Evolutionary conservation across 2,888 invertebrate species (phyloP), one percentile per base, ranked within the genome.

Genomic region (Phengaris arion): DNA sequence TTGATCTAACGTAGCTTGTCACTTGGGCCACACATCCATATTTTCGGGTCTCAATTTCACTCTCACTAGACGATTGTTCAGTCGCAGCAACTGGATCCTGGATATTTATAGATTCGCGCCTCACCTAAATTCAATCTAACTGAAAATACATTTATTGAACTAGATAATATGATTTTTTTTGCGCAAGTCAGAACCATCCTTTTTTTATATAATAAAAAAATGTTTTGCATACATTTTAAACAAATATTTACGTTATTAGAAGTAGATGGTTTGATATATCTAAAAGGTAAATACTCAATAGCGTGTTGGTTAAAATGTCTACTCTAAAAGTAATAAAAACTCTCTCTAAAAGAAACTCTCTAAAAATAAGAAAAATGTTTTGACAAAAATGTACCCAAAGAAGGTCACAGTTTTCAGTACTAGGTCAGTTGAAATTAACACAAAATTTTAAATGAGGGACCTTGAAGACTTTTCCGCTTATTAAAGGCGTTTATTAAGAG

Each of bases 21-120:
- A n/a, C 52, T 22, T 9, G 51, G 12, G 9, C 54, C 52, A 2
- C 2, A 35, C 10, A 13, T 22, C 22, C 2, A 74, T 45, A 35
- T 68, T 51, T 74, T 74, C 52, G 52, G 35, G 68, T 54, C 51
- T 74, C 74, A 48, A 68, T 74, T 74, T 74, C 64, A 52, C 52
- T 51, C 52, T 45, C 52, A 9, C 68, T 74, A 68, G 68, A 68
- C 68, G 64, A 54, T 74, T 74, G 74, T 68, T 68, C 52, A 68
- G 74, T 68, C 52, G 13, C 74, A 68, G 74, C 13, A 64, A 35
- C 12, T 52, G 57, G 15, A 46, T 10, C 5, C 46, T 12, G 13
- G 46, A 12, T 68, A 68, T 46, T 68, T n/a, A 46, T 45, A 46
- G 59, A 10, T 59, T 59, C 59, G 22, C 59, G 59, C 59, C 59